Conservation (phyloP, 2,888 invertebrate genomes). For the Eustalomyia histrio region DNA sequence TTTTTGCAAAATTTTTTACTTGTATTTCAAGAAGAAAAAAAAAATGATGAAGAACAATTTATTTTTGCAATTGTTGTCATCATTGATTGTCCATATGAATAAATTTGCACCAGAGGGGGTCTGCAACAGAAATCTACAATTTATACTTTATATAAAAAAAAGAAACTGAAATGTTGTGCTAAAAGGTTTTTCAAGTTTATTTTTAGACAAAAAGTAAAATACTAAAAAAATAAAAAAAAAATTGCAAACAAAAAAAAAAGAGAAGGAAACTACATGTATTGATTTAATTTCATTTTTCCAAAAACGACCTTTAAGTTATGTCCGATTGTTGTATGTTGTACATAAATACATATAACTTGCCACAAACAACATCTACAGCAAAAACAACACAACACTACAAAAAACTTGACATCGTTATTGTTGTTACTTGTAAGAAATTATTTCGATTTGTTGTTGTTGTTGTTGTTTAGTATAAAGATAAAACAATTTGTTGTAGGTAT, state of each 20-base stretch:
- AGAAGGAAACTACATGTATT: conserved; percentile 50
- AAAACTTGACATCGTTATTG: conserved; percentile 64
- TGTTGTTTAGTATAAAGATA: conserved; percentile 52
- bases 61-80: conserved; percentile 76
- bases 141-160: conserved; percentile 32
- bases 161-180: conserved; percentile 55
- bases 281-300: conserved; percentile 59
- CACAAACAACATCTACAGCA: conserved; percentile 46
- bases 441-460: conserved; percentile 54
- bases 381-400: neutral
- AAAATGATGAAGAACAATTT: conserved; percentile 58
- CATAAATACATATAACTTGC: conserved; percentile 48
- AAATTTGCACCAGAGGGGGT: conserved; percentile 77
- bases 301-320: conserved; percentile 63
- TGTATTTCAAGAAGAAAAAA: conserved; percentile 24
- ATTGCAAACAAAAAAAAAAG: conserved; percentile 29
- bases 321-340: conserved; percentile 46
- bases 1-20: conserved; percentile 9
- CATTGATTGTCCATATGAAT: conserved; percentile 78
- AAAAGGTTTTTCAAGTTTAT: conserved; percentile 64
- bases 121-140: conserved; percentile 57
- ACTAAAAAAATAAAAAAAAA: conserved; percentile 19
- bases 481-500: conserved; percentile 65
- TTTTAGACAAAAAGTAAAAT: conserved; percentile 51
- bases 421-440: conserved; percentile 61